These are phyloP conservation scores for Brienomyrus brachyistius DNA, from an alignment of 2,113 vertebrate genomes.

Conservation along the genomic window DNA sequence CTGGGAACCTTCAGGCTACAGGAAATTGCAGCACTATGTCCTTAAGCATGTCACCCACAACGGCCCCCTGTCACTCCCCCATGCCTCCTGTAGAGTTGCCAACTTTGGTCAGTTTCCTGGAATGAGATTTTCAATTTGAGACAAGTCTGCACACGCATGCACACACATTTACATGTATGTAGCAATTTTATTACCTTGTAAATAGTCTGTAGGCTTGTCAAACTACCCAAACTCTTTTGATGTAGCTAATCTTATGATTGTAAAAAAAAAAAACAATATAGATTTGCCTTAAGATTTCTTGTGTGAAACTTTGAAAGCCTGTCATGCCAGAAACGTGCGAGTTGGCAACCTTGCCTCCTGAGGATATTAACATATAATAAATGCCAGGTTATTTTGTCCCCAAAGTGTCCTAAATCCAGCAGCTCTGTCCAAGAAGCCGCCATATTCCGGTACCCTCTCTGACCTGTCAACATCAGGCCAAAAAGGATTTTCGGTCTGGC, in stretches of 20 bases:
- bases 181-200: neutral
- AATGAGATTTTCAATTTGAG: neutral
- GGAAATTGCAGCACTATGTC: neutral
- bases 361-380: neutral
- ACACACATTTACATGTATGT: neutral
- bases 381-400: neutral
- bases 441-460: neutral
- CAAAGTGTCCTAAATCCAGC: neutral
- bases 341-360: neutral
- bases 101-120: neutral
- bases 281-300: neutral
- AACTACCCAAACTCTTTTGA: neutral
- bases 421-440: neutral
- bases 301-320: neutral
- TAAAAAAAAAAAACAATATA: neutral
- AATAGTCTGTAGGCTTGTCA: neutral
- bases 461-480: neutral
- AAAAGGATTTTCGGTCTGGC: conserved; percentile 1
- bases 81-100: neutral
- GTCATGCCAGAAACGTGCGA: neutral
- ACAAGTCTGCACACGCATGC: neutral
- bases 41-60: neutral
- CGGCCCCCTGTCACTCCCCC: neutral
- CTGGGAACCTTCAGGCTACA: neutral
- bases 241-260: neutral